Evolutionary conservation across 2,113 vertebrate species (phyloP).

Genomic region (Suncus etruscus): DNA sequence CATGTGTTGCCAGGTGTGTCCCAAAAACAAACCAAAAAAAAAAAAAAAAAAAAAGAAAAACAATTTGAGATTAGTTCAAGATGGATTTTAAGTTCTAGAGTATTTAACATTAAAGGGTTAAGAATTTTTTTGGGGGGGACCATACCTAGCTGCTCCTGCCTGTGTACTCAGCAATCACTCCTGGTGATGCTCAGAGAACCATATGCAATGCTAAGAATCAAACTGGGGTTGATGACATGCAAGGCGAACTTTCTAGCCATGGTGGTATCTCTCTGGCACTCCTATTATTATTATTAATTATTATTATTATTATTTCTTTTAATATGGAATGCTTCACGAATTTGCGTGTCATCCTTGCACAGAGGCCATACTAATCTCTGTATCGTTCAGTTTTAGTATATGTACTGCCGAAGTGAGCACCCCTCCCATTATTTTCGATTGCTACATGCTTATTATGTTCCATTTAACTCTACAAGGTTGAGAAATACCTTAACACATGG

Average conservation of each 20-base stretch:
- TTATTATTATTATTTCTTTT: background rate
- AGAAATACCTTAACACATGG: background rate
- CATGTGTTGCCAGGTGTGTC: no score
- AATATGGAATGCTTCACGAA: no score
- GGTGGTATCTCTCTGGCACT: background rate
- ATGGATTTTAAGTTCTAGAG: background rate
- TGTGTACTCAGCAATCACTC: no score
- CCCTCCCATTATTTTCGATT: background rate
- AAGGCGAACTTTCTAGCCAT: background rate
- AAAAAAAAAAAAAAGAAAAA: no score
- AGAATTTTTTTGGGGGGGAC: no score
- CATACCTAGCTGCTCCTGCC: no score
- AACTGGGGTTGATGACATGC: background rate
- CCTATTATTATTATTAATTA: background rate
- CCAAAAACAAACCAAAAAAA: no score
- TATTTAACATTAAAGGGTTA: background rate
- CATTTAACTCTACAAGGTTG: background rate
- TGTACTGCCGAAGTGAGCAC: no score
- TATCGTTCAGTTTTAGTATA: no score
- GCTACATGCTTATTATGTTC: background rate
- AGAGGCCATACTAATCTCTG: no score
- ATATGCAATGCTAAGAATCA: background rate
- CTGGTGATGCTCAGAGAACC: no score
- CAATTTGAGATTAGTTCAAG: background rate
- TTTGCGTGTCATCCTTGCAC: no score